Percentiles rank a stretch among this genome's conserved stretches.
Evolutionary conservation across 2,888 invertebrate genomes (phyloP).

Genomic region (Sisyra nigra): DNA sequence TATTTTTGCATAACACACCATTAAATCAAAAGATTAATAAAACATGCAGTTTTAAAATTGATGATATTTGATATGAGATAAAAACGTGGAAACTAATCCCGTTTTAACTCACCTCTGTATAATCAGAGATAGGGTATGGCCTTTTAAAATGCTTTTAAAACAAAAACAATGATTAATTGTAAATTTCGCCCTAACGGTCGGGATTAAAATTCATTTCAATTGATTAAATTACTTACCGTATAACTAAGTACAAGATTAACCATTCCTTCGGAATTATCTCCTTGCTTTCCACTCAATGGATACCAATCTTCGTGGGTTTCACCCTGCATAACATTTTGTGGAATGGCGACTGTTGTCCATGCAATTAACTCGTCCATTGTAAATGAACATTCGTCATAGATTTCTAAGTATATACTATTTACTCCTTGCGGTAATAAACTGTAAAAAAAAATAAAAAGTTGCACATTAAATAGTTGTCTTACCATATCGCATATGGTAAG

Average conservation of each 20-base stretch:
- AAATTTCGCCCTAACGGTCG: too few species aligned
- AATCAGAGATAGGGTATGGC: slow-evolving; percentile 4
- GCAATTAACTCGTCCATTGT: slow-evolving; percentile 92
- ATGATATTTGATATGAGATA: neutral
- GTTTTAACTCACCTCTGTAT: slow-evolving; percentile 8
- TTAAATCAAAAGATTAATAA: too few species aligned
- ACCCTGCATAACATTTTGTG: slow-evolving; percentile 65
- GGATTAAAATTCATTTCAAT: too few species aligned
- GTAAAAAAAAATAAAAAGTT: slow-evolving; percentile 14
- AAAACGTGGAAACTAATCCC: slow-evolving; percentile 1
- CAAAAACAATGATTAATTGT: neutral
- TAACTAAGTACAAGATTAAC: slow-evolving; percentile 81
- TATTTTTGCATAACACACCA: too few species aligned
- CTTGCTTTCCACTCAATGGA: slow-evolving; percentile 83
- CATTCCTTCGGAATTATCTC: slow-evolving; percentile 85
- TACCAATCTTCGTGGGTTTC: slow-evolving; percentile 95
- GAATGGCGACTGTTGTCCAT: slow-evolving; percentile 82
- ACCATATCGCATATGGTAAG: too few species aligned
- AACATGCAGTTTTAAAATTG: neutral
- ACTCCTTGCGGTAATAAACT: slow-evolving; percentile 81
- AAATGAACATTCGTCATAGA: slow-evolving; percentile 94
- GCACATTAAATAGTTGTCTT: too few species aligned
- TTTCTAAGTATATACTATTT: slow-evolving; percentile 76
- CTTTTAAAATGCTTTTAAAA: slow-evolving; percentile 7
- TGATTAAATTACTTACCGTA: slow-evolving; percentile 33